These are phyloP conservation scores for Pterocles gutturalis DNA, from an alignment of 2,113 vertebrate species.

Conservation along the genomic window DNA sequence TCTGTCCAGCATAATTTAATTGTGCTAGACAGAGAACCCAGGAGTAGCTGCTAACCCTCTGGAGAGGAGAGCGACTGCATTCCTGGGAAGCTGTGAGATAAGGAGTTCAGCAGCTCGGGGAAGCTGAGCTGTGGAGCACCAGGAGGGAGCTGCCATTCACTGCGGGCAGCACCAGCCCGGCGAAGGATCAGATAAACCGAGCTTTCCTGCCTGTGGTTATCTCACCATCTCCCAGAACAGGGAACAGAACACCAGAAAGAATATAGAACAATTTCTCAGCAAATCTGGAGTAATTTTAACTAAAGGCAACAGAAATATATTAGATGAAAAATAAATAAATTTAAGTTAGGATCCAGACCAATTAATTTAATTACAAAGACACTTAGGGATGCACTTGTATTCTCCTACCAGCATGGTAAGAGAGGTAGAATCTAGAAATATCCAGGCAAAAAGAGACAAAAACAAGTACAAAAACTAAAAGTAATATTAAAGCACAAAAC, in stretches of 20 bases:
- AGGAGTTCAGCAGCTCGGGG: background rate
- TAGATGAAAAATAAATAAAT: background rate
- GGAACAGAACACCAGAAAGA: background rate
- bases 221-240: background rate
- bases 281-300: background rate
- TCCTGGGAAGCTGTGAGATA: background rate
- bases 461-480: background rate
- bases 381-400: background rate
- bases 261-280: background rate
- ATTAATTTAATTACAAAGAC: background rate
- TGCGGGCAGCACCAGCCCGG: background rate
- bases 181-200: background rate
- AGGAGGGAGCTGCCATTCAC: background rate
- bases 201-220: background rate
- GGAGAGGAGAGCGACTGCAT: background rate
- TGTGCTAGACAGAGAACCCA: background rate
- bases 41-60: background rate
- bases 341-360: background rate
- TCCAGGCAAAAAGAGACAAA: background rate
- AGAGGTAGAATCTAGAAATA: background rate
- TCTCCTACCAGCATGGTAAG: background rate
- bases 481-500: background rate
- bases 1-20: background rate
- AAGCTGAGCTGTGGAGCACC: fast-evolving
- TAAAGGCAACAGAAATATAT: background rate